phyloP scores from a whole-genome alignment of 2,888 invertebrate genomes.

The Seira musarum region DNA sequence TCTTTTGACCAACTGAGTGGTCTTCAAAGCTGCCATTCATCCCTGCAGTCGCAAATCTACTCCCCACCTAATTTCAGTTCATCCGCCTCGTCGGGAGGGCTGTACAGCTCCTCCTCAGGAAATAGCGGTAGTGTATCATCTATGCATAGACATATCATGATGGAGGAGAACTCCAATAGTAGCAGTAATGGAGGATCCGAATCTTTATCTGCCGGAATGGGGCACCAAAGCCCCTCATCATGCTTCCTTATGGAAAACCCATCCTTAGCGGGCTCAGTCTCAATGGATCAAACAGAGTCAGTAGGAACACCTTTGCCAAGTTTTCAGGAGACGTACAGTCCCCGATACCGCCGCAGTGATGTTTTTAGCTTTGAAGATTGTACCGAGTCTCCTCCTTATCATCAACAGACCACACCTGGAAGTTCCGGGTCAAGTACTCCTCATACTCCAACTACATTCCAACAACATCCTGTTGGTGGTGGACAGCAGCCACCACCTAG shows the following conservation, averaged over 20 bases:
- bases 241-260: constrained; percentile 68
- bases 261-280: constrained; percentile 66
- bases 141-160: constrained; percentile 65
- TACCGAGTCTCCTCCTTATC: constrained; percentile 65
- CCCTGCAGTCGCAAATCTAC: constrained; percentile 25
- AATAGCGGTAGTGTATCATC: constrained; percentile 27
- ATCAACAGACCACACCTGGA: constrained; percentile 55
- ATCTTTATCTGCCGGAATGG: constrained; percentile 53
- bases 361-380: constrained; percentile 69
- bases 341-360: constrained; percentile 76
- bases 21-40: constrained; percentile 32
- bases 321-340: constrained; percentile 86
- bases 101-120: constrained; percentile 34
- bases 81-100: constrained; percentile 21
- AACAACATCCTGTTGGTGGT: constrained; percentile 44
- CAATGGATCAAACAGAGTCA: constrained; percentile 61
- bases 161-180: constrained; percentile 69
- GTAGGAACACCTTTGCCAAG: constrained; percentile 69
- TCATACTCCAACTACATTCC: constrained; percentile 57
- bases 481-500: constrained; percentile 48
- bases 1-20: constrained; percentile 70
- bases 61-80: constrained; percentile 47
- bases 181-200: constrained; percentile 66
- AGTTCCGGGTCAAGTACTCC: constrained; percentile 57
- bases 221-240: constrained; percentile 57